Base-by-base conservation (phyloP, 2,888 invertebrate genomes). In the Trachelus stipa region DNA sequence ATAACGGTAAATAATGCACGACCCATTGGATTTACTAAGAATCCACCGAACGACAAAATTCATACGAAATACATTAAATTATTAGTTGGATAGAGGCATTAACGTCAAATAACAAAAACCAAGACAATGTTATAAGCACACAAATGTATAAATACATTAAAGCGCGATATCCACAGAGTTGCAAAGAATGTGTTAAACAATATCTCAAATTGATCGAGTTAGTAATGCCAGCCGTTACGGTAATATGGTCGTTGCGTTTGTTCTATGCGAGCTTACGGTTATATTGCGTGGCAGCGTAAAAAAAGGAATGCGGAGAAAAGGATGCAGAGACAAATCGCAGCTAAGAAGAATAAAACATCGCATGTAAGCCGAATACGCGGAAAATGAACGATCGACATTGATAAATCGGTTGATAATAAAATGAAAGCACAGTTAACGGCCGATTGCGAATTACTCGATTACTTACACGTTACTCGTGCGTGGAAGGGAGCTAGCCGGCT, bases 401-500 rank as follows among this genome's bases (percentile, higher is more conserved):
- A 56, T 56, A 56, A 9, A 56, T 23, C 56, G 23, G 2, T 56
- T 56, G 56, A 9, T 9, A 23, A 56, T 56, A 3, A 23, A 56
- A 56, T 56, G 56, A 56, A 56, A 56, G 56, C 56, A 56, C 56
- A 71, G 71, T 34, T 30, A 68, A 71, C 69, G 75, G 69, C 35
- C 31, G 15, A 33, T 33, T 75, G 15, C 23, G 11, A 40, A 56
- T 35, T 56, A 31, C 34, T 33, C 35, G 71, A 75, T 69, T 78
- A 78, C 78, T 78, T 78, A 78, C 78, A 76, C 73, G 73, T 40
- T 56, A 31, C 68, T 79, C 68, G 76, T 76, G 76, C 56, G 56
- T 56, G 56, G 56, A 56, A 56, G 56, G 56, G 76, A 30, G 76
- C 73, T 79, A 79, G 79, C 74, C 76, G 76, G 74, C 56, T 56